Evolutionary conservation across 2,888 invertebrate species (phyloP), one percentile per base, ranked within the genome.

Genomic region (Noctua fimbriata): DNA sequence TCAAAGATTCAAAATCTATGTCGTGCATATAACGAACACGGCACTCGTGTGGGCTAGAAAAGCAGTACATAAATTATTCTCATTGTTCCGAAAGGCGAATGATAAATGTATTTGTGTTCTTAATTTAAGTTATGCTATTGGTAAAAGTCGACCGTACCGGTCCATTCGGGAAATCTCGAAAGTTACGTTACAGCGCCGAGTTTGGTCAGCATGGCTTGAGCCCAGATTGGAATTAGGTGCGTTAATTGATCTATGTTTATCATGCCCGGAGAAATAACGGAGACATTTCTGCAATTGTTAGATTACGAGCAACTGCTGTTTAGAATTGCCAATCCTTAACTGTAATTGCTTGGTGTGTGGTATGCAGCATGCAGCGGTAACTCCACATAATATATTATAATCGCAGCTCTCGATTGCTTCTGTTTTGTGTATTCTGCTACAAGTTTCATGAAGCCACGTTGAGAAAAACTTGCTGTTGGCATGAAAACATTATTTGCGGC

Each of bases 41-140:
- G 90, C 91, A 89, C 92, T 92, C 92, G 93, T 93, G 95, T 95
- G 94, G 94, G 94, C 92, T 92, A 94, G 91, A 93, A 94, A 93
- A 92, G 93, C 92, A 91, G 88, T 88, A 92, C 92, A 94, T 95
- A 93, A 95, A 95, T 94, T 92, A 93, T 91, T 89, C 91, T 93
- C 92, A 94, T 94, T 95, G 94, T 95, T 94, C 92, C 91, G 92
- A 94, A 93, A 92, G 93, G 91, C 90, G 90, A 90, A 94, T 95
- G 94, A 94, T 94, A 94, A 94, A 95, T 95, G 93, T 92, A 92
- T 93, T 91, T 90, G 88, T 91, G 90, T 90, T 93, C 92, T 93
- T 92, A 93, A 93, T 93, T 93, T 91, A 91, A 91, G 82, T 84
- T 84, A 82, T 87, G 79, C 87, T 90, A 90, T 92, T 86, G 89